A percentile compares a stretch with the other conserved stretches of the same genome.
Conservation (phyloP, 1,140 invertebrate species). For the Chymomyza costata region DNA sequence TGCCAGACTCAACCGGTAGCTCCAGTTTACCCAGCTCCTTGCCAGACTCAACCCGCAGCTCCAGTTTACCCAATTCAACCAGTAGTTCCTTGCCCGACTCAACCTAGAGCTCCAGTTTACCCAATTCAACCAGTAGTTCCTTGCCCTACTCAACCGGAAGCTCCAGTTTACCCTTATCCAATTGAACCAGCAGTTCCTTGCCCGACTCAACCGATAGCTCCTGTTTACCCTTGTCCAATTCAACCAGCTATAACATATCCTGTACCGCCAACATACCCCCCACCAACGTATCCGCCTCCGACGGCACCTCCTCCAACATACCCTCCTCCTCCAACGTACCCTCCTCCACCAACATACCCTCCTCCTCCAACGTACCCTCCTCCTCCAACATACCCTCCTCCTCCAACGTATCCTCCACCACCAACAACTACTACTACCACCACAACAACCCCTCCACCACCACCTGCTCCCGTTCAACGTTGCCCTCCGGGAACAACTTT, state of each 20-base stretch:
- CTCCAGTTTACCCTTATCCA: not conserved
- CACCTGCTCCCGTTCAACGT: constrained; percentile 19
- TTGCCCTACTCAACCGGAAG: constrained; percentile 8
- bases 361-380: not conserved
- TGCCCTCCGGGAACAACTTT: constrained; percentile 45
- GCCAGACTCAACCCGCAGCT: not conserved
- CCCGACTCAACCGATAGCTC: not conserved
- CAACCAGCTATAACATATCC: not conserved
- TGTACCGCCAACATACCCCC: not conserved
- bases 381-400: not conserved
- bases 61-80: constrained; percentile 1
- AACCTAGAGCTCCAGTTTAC: not conserved
- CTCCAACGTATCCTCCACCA: not conserved
- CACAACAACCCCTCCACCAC: constrained; percentile 8
- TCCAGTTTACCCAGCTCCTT: too few relatives aligned
- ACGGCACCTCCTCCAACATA: not conserved
- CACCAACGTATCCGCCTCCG: constrained; percentile 1
- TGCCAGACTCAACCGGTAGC: not conserved
- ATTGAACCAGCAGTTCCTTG: not conserved
- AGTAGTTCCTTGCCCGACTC: not conserved
- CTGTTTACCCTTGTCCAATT: not conserved
- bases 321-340: not conserved
- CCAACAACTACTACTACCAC: constrained; percentile 7
- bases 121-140: not conserved
- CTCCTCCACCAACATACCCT: not conserved